phyloP scores from a whole-genome alignment of 1,140 invertebrate genomes.

The Oreohelix idahoensis region DNA sequence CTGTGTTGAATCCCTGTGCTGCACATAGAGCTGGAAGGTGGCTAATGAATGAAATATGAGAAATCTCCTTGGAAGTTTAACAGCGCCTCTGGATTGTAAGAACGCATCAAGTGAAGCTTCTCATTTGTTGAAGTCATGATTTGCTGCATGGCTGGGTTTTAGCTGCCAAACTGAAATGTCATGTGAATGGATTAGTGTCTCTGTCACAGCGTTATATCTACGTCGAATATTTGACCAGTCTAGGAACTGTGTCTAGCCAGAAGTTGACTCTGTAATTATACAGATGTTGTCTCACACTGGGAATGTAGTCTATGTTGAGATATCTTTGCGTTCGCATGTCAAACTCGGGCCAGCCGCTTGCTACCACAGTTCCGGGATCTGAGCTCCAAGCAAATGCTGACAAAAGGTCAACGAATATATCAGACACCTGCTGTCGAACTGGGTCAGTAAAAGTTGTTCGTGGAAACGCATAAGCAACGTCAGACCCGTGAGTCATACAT shows the following conservation, averaged over 20 bases:
- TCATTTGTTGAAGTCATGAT: too few species aligned
- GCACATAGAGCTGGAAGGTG: too few species aligned
- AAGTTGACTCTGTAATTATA: constrained; percentile 21
- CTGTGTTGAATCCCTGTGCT: too few species aligned
- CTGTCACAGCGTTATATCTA: too few species aligned
- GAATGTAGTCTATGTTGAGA: background rate
- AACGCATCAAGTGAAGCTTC: too few species aligned
- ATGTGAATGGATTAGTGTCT: too few species aligned
- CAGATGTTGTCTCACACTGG: background rate
- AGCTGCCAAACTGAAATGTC: too few species aligned
- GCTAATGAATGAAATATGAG: too few species aligned
- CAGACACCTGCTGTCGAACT: background rate
- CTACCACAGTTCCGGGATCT: background rate
- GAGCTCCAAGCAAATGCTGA: constrained; percentile 11
- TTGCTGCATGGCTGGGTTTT: too few species aligned
- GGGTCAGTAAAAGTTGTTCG: background rate
- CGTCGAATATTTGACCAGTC: too few species aligned
- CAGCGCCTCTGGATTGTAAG: too few species aligned
- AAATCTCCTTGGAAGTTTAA: too few species aligned
- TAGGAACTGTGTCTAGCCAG: background rate
- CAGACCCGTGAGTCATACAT: background rate
- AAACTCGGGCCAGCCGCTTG: constrained; percentile 9
- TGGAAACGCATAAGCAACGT: background rate
- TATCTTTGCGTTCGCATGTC: background rate
- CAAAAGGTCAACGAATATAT: constrained; percentile 14